phyloP scores from a whole-genome alignment of 2,888 invertebrate genomes.

The Luperina testacea region DNA sequence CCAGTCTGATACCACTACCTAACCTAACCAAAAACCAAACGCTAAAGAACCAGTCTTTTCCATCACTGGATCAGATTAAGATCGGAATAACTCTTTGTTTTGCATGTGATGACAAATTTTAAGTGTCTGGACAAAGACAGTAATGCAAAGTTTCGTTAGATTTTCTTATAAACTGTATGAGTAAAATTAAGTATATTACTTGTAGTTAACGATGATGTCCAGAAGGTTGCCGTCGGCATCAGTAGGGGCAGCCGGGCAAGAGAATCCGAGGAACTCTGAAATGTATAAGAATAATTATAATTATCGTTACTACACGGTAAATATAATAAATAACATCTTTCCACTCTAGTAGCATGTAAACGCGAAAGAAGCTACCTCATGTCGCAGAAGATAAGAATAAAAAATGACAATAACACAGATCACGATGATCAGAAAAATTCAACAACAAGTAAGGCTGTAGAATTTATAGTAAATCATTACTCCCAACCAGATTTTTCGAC shows the following conservation, averaged over 20 bases:
- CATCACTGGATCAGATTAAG: neutral
- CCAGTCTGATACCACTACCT: neutral
- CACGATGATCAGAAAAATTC: neutral
- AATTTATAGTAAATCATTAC: neutral
- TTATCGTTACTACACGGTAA: neutral
- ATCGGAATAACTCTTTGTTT: neutral
- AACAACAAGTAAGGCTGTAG: neutral
- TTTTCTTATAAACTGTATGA: neutral
- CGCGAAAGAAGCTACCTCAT: neutral
- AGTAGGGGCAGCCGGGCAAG: constrained; percentile 73
- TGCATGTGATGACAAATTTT: neutral
- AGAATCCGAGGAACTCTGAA: constrained; percentile 78
- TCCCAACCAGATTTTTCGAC: neutral
- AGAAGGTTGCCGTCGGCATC: constrained; percentile 67
- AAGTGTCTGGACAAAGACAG: neutral
- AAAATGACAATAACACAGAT: neutral
- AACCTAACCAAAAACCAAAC: neutral
- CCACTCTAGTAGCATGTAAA: neutral
- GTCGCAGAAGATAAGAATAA: neutral
- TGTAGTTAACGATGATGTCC: constrained; percentile 72
- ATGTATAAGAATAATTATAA: constrained; percentile 12
- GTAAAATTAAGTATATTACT: constrained; percentile 65
- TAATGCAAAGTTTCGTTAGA: neutral
- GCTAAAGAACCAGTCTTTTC: neutral
- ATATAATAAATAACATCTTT: neutral